Evolutionary conservation across 2,797 vertebrate species (phyloP).

Genomic region (Leptatherina wallacei): DNA sequence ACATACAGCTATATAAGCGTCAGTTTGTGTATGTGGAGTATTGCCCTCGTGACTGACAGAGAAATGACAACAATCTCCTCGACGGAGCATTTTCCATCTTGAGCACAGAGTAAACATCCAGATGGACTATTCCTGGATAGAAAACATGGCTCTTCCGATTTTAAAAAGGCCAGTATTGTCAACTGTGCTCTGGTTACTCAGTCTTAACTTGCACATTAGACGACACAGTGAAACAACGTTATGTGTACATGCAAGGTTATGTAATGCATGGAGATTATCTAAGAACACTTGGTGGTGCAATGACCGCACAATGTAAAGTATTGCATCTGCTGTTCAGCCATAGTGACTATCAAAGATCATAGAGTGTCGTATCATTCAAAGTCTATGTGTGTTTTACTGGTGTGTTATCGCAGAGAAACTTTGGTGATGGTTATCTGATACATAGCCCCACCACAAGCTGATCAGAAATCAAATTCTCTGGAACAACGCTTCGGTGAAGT

Average conservation of each 20-base stretch:
- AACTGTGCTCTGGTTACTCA: conserved; percentile 49
- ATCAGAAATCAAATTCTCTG: conserved; percentile 59
- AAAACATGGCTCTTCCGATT: conserved; percentile 40
- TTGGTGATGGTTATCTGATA: conserved; percentile 39
- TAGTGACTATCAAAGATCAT: conserved; percentile 71
- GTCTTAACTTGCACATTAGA: conserved; percentile 33
- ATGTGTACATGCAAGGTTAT: conserved; percentile 67
- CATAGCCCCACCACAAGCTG: conserved; percentile 30
- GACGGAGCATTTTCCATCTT: conserved; percentile 29
- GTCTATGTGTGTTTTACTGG: conserved; percentile 29
- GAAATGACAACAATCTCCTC: conserved; percentile 53
- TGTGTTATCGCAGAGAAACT: conserved; percentile 44
- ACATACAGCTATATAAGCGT: conserved; percentile 50
- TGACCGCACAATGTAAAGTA: conserved; percentile 80
- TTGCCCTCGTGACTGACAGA: conserved; percentile 60
- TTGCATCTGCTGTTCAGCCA: conserved; percentile 81
- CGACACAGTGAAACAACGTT: conserved; percentile 55
- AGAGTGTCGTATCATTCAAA: conserved; percentile 65
- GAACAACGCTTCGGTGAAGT: conserved; percentile 54
- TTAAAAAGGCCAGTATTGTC: conserved; percentile 48
- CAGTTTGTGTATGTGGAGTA: conserved; percentile 53
- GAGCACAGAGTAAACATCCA: conserved; percentile 44
- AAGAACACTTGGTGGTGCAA: conserved; percentile 84
- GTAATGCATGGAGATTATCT: conserved; percentile 75
- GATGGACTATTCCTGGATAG: conserved; percentile 26